Conservation (phyloP, 2,888 invertebrate species). For the Drosophila austrosaltans region DNA sequence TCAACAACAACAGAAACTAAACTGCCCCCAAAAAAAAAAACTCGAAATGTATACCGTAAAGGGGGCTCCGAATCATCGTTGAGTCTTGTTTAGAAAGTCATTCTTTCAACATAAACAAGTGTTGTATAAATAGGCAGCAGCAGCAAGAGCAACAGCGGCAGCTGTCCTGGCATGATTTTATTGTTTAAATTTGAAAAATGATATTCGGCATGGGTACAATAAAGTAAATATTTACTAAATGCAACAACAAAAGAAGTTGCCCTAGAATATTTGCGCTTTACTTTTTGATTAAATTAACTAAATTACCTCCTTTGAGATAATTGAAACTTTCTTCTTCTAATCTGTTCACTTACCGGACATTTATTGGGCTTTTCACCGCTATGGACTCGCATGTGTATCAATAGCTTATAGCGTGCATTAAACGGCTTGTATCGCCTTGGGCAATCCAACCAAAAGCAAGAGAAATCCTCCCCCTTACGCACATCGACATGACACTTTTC, state of each 20-base stretch:
- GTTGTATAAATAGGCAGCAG: conserved; percentile 30
- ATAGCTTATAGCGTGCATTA: conserved; percentile 98
- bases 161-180: conserved; percentile 25
- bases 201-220: conserved; percentile 22
- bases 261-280: no score
- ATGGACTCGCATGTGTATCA: conserved; percentile 95
- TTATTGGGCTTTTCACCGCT: conserved; percentile 99
- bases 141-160: conserved; percentile 13
- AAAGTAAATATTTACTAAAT: neutral
- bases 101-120: conserved; percentile 42
- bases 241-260: neutral
- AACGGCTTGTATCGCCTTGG: conserved; percentile 93
- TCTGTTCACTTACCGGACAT: conserved; percentile 91
- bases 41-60: conserved; percentile 6
- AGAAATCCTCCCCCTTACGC: conserved; percentile 93
- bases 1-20: neutral
- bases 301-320: neutral
- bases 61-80: conserved; percentile 5
- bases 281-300: no score
- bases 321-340: neutral
- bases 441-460: conserved; percentile 97
- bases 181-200: conserved; percentile 49
- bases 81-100: conserved; percentile 35
- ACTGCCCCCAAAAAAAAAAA: conserved; percentile 11
- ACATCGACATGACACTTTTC: conserved; percentile 94